Evolutionary conservation across 2,888 invertebrate species (phyloP), one percentile per base, ranked within the genome.

Genomic region (Petrolisthes manimaculis): DNA sequence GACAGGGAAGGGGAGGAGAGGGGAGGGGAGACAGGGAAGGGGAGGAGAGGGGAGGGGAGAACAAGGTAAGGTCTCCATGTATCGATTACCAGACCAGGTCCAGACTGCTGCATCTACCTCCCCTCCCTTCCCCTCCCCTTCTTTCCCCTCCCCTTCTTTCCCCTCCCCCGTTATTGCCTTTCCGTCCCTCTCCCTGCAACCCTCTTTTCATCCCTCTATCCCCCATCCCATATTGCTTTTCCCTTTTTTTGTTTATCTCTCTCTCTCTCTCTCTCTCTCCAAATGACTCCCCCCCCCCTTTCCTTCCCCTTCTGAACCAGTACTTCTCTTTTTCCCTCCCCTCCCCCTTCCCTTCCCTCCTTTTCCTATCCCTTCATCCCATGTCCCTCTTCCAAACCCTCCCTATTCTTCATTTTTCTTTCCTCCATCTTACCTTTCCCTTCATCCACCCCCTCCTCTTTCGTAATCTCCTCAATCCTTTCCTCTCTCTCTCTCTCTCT

Each of bases 61-160:
- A 37, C 37, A 37, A 37, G 37, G 37, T 37, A 37, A 37, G 37
- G 37, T 37, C 37, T 37, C 37, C 37, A 37, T 37, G 37, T 37
- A 37, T 37, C 37, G 37, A 37, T 37, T 37, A 37, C 37, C 37
- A 37, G 37, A 37, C 37, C 37, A 37, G 37, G 37, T 37, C 37
- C 37, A 37, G 37, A 37, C 37, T 37, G 37, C 37, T 37, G 37
- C 37, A 37, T 37, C 37, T 37, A 37, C 37, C 37, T 37, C 37
- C 37, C 37, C 37, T 37, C 37, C 37, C 37, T 37, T 37, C 37
- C 37, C 37, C 37, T 37, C 37, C 37, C 37, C 37, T 37, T 67
- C 67, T n/a, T 67, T n/a, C 67, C n/a, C 67, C 67, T 67, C 67
- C 67, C n/a, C 67, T 37, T 67, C 67, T n/a, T 67, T n/a, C 67